Evolutionary conservation across 1,140 invertebrate species (phyloP).

Genomic region (Bombus waltoni): DNA sequence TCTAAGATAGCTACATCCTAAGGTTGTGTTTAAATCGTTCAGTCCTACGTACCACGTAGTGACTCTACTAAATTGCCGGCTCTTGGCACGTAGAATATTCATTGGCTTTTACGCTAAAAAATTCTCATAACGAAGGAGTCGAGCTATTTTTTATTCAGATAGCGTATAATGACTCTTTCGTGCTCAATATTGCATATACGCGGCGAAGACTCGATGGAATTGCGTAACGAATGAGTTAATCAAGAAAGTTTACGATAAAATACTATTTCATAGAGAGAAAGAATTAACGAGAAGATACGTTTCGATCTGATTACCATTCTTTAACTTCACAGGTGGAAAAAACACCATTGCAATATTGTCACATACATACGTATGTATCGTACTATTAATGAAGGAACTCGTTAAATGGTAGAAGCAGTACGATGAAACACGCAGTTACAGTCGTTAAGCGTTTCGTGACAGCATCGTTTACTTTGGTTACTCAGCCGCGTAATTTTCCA

Average conservation of each 20-base stretch:
- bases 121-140: not conserved
- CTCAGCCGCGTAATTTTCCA: not conserved
- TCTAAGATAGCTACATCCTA: not conserved
- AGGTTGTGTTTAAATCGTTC: not conserved
- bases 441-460: not conserved
- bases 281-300: not conserved
- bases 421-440: not conserved
- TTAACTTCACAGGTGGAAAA: not conserved
- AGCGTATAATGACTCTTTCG: not conserved
- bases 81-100: not conserved
- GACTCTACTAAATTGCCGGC: too few relatives aligned
- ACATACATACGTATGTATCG: not conserved
- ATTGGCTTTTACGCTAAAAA: not conserved
- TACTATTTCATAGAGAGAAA: not conserved
- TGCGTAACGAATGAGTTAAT: not conserved
- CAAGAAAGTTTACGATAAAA: not conserved
- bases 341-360: not conserved
- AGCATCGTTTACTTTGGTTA: not conserved
- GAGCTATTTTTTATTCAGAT: not conserved
- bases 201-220: not conserved
- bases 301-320: not conserved
- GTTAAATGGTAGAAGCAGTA: not conserved
- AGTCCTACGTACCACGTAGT: not conserved
- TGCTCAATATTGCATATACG: not conserved
- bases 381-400: not conserved